Evolutionary conservation across 2,113 vertebrate genomes (phyloP).

Genomic region (Corapipo altera): DNA sequence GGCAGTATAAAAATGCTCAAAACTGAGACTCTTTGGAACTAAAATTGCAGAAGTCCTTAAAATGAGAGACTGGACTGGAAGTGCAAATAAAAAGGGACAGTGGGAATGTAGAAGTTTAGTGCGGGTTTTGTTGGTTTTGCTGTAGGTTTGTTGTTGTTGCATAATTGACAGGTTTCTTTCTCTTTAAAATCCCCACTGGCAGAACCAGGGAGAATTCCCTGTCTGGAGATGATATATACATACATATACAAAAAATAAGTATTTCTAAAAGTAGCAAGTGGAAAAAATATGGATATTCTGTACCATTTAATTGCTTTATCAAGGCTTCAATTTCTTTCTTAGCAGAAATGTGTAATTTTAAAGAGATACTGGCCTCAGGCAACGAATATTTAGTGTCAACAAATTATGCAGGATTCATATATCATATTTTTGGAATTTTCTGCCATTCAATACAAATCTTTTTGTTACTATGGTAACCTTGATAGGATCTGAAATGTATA

Average conservation of each 20-base stretch:
- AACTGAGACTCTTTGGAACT: background rate
- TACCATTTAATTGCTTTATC: background rate
- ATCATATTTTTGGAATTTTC: background rate
- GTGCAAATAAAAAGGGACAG: background rate
- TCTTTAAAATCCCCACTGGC: background rate
- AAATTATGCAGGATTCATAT: constrained; percentile 22
- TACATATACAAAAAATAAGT: background rate
- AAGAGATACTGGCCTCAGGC: background rate
- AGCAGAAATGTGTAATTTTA: constrained; percentile 9
- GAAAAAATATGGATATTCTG: background rate
- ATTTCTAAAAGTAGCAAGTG: background rate
- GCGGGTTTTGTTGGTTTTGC: background rate
- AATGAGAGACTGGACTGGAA: background rate
- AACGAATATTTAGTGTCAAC: constrained; percentile 2
- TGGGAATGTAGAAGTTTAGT: background rate
- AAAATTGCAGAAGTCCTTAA: background rate
- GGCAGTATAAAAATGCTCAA: background rate
- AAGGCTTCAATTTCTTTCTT: background rate
- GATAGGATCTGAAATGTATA: background rate
- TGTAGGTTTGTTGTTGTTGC: background rate
- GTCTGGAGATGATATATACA: background rate
- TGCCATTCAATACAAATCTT: constrained; percentile 11
- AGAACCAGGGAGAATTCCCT: background rate
- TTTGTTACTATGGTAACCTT: constrained; percentile 30
- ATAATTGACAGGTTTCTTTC: background rate